A percentile compares a stretch with the other conserved stretches of the same genome.
phyloP scores from a whole-genome alignment of 2,113 vertebrate genomes.

The Cichladusa arquata region DNA sequence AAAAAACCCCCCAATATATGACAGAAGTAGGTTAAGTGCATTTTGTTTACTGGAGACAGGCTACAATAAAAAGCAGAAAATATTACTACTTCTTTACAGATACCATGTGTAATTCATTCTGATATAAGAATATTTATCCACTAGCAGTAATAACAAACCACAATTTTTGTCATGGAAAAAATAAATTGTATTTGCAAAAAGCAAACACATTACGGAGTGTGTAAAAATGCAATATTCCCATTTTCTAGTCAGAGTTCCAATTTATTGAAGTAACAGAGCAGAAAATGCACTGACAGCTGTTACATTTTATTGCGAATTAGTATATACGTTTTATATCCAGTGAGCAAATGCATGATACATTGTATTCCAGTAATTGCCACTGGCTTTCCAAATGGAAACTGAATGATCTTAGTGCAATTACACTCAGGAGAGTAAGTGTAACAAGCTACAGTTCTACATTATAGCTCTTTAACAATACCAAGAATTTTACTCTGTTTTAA shows the following conservation, averaged over 20 bases:
- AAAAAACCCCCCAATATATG: conserved; percentile 21
- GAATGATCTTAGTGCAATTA: conserved; percentile 91
- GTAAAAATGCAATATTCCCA: conserved; percentile 90
- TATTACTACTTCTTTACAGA: conserved; percentile 81
- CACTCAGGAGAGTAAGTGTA: conserved; percentile 85
- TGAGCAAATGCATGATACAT: conserved; percentile 90
- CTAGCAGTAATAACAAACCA: conserved; percentile 86
- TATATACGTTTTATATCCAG: conserved; percentile 94
- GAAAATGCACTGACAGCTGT: conserved; percentile 99
- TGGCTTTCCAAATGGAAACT: conserved; percentile 87
- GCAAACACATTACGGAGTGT: conserved; percentile 83
- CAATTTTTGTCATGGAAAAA: conserved; percentile 85
- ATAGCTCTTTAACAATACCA: conserved; percentile 79
- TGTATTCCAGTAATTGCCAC: conserved; percentile 96
- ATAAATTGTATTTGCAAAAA: conserved; percentile 93
- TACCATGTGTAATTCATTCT: conserved; percentile 82
- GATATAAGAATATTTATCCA: conserved; percentile 87
- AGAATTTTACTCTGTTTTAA: conserved; percentile 57
- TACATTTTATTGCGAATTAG: conserved; percentile 99
- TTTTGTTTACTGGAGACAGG: conserved; percentile 82
- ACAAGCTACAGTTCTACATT: conserved; percentile 86
- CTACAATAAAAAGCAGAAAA: conserved; percentile 81
- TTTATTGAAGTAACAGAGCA: conserved; percentile 99
- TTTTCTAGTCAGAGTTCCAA: conserved; percentile 94
- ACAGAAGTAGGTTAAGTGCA: conserved; percentile 83